phyloP scores from a whole-genome alignment of 2,797 vertebrate genomes.

The Oceanodroma leucorhoa region DNA sequence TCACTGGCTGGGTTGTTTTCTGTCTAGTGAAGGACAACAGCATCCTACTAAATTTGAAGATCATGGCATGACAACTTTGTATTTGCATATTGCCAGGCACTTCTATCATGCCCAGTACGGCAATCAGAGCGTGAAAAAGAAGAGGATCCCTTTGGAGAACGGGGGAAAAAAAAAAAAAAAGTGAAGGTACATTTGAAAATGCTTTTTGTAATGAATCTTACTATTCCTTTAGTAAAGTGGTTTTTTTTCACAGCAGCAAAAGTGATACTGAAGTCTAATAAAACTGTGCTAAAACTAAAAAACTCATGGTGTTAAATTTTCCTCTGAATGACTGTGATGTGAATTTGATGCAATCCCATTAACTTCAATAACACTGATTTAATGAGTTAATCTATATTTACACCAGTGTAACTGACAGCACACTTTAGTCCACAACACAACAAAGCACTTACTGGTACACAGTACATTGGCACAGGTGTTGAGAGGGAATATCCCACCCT shows the following conservation, averaged over 20 bases:
- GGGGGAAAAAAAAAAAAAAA: background rate
- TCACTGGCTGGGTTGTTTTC: background rate
- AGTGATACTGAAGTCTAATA: background rate
- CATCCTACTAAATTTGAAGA: background rate
- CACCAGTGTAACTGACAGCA: background rate
- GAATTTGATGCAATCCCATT: background rate
- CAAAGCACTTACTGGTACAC: background rate
- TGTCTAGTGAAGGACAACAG: background rate
- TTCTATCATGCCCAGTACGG: background rate
- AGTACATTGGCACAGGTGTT: background rate
- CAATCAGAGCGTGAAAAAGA: background rate
- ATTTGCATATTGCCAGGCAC: background rate
- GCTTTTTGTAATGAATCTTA: background rate
- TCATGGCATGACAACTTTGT: background rate
- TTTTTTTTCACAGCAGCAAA: background rate
- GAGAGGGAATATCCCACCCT: background rate
- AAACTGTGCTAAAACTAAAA: background rate
- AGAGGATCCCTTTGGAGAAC: background rate
- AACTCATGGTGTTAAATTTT: background rate
- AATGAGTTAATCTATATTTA: background rate
- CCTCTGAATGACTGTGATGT: background rate
- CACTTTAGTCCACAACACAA: background rate
- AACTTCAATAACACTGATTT: background rate
- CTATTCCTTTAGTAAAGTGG: background rate
- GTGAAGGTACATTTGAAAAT: background rate